Evolutionary conservation across 2,888 invertebrate genomes (phyloP).

Genomic region (Ormyrus labotus): DNA sequence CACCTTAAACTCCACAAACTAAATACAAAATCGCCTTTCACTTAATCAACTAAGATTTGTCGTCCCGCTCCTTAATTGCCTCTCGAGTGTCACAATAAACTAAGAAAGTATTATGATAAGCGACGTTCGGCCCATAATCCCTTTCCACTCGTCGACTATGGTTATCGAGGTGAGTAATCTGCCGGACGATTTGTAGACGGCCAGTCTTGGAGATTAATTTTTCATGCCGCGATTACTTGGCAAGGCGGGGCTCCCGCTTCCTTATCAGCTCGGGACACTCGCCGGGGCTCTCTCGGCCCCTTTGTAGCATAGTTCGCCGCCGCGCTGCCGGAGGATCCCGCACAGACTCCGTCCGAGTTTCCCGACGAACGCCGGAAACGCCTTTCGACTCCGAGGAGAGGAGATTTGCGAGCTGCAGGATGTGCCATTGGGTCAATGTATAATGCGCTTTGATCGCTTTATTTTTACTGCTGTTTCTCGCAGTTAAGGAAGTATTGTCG

Average conservation of each 20-base stretch:
- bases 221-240: conserved; percentile 58
- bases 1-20: too few relatives aligned
- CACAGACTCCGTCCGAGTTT: not conserved
- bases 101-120: conserved; percentile 43
- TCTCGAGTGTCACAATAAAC: conserved; percentile 8
- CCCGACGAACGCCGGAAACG: not conserved
- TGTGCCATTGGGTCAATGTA: too few relatives aligned
- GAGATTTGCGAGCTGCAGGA: not conserved
- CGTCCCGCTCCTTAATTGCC: not conserved
- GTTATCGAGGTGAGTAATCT: conserved; percentile 67
- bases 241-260: conserved; percentile 64
- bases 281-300: conserved; percentile 54
- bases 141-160: conserved; percentile 50
- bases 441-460: too few relatives aligned
- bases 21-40: too few relatives aligned
- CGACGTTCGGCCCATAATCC: conserved; percentile 58
- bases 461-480: too few relatives aligned
- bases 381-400: not conserved
- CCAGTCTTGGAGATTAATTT: conserved; percentile 69
- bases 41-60: too few relatives aligned
- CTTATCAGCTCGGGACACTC: conserved; percentile 72
- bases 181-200: conserved; percentile 65
- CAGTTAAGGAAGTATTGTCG: too few relatives aligned
- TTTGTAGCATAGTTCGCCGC: not conserved
- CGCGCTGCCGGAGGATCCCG: not conserved